Evolutionary conservation across 2,888 invertebrate species (phyloP).

Genomic region (Diplolepis rosae): DNA sequence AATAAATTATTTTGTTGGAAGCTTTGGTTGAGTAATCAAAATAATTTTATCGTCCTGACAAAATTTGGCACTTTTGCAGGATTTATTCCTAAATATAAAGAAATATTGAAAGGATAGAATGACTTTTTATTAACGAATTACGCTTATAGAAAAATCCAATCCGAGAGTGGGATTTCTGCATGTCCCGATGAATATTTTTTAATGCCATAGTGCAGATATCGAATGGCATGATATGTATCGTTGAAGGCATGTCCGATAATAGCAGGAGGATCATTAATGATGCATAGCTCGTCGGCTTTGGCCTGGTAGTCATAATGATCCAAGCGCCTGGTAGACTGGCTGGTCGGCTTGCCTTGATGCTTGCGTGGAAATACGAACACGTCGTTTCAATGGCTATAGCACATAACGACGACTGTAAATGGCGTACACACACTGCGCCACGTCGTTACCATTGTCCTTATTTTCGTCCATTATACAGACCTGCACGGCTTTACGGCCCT

Average conservation of each 20-base stretch:
- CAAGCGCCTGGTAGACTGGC: constrained; percentile 52
- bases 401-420: constrained; percentile 47
- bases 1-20: no score
- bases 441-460: constrained; percentile 58
- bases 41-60: no score
- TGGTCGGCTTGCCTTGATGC: constrained; percentile 43
- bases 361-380: constrained; percentile 55
- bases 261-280: constrained; percentile 63
- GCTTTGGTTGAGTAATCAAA: no score
- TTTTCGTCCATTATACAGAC: constrained; percentile 56
- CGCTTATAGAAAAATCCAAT: no score
- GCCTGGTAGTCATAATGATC: constrained; percentile 66
- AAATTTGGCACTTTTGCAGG: no score
- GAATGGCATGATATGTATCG: constrained; percentile 43
- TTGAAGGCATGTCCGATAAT: constrained; percentile 54
- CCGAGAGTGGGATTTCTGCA: no score
- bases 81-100: no score
- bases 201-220: not conserved
- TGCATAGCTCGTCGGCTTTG: constrained; percentile 65
- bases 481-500: constrained; percentile 50
- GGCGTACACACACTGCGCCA: constrained; percentile 42
- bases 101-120: no score
- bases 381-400: constrained; percentile 49
- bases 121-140: no score
- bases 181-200: not conserved